Percentiles rank a stretch among this genome's conserved stretches.
Conservation (phyloP, 1,140 invertebrate species). For the Orius laevigatus region DNA sequence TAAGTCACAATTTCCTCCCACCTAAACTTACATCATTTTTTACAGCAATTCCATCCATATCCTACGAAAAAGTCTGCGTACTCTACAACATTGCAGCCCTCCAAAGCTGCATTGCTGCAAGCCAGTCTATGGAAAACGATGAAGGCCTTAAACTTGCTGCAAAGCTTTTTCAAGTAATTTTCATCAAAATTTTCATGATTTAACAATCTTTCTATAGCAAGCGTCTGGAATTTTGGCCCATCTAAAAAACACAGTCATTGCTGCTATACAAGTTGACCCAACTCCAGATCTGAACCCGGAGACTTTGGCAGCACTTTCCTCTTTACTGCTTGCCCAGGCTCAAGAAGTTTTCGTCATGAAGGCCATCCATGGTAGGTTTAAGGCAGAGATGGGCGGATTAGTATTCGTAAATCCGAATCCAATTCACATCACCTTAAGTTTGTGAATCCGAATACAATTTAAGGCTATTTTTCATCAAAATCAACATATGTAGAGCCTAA, state of each 20-base stretch:
- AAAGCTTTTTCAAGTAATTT: conserved; percentile 71
- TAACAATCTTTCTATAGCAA: conserved; percentile 41
- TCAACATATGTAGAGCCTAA: too few relatives aligned
- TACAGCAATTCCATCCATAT: conserved; percentile 63
- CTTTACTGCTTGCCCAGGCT: conserved; percentile 91
- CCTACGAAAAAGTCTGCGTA: conserved; percentile 88
- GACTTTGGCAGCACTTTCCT: conserved; percentile 64
- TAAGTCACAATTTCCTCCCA: conserved; percentile 36
- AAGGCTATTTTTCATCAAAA: too few relatives aligned
- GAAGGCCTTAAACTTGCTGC: conserved; percentile 86
- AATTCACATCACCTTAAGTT: too few relatives aligned
- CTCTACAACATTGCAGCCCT: conserved; percentile 94
- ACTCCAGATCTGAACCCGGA: conserved; percentile 90
- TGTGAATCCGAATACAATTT: too few relatives aligned
- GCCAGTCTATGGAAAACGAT: conserved; percentile 74
- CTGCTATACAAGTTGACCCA: conserved; percentile 80
- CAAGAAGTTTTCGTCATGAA: conserved; percentile 95
- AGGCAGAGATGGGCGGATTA: too few relatives aligned
- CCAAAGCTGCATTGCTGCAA: conserved; percentile 74
- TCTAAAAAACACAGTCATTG: conserved; percentile 70
- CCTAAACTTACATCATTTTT: conserved; percentile 14
- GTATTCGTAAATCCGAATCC: too few relatives aligned
- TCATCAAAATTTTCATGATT: background rate
- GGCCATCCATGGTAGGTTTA: conserved; percentile 63
- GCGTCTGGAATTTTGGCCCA: conserved; percentile 80